Evolutionary conservation across 2,797 vertebrate species (phyloP).

Genomic region (Lagorchestes hirsutus): DNA sequence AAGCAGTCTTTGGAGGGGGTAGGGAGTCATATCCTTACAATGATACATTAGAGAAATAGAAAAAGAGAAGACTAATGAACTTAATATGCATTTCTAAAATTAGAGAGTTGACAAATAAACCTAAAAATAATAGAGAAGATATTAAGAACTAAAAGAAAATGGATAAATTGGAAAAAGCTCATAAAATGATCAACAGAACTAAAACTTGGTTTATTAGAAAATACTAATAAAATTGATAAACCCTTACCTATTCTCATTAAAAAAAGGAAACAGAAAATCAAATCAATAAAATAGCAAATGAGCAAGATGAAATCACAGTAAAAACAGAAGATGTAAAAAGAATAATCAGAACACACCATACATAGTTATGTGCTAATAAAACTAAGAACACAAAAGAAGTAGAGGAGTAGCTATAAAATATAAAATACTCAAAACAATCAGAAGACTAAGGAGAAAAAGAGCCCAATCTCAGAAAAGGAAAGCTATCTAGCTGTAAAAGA

Average conservation of each 20-base stretch:
- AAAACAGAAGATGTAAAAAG: neutral
- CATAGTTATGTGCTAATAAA: neutral
- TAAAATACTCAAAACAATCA: neutral
- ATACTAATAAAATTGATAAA: neutral
- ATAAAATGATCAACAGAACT: neutral
- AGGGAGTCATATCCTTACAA: neutral
- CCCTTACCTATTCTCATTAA: neutral
- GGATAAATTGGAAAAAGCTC: neutral
- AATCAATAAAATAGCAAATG: neutral
- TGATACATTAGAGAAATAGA: neutral
- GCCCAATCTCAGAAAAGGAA: neutral
- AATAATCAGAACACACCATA: neutral
- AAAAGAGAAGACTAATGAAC: neutral
- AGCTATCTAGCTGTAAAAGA: neutral
- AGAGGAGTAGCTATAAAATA: neutral
- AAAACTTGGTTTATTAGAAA: neutral
- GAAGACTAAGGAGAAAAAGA: neutral
- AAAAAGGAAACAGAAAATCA: neutral
- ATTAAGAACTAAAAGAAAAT: neutral
- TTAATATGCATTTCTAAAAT: neutral
- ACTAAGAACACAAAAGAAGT: neutral
- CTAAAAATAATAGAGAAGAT: neutral
- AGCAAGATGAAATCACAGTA: neutral
- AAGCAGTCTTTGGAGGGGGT: neutral
- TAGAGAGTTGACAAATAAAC: neutral